phyloP scores from a whole-genome alignment of 1,140 invertebrate species.

The Papilio dardanus region DNA sequence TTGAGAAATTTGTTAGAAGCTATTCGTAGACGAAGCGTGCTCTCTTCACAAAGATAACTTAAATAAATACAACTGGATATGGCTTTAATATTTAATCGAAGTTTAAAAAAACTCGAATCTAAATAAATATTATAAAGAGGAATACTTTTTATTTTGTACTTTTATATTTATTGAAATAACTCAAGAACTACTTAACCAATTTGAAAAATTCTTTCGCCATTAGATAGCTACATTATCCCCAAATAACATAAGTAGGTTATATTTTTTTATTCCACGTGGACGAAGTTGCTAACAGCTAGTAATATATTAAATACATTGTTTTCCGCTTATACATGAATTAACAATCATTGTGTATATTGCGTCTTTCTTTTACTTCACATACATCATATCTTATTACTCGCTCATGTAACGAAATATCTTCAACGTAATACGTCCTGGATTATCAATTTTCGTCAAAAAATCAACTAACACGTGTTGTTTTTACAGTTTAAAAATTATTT shows the following conservation, averaged over 20 bases:
- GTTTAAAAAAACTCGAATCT: no score
- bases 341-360: neutral
- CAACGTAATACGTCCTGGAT: neutral
- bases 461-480: neutral
- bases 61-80: neutral
- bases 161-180: no score
- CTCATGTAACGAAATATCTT: neutral
- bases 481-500: neutral
- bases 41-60: neutral
- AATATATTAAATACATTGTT: no score
- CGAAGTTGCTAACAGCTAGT: no score
- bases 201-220: no score
- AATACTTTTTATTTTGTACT: no score
- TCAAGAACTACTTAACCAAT: no score
- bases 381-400: neutral
- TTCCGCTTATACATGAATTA: no score
- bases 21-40: conserved; percentile 28
- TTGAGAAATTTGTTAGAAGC: conserved; percentile 25
- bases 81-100: neutral
- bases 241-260: neutral
- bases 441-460: neutral
- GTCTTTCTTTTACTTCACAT: neutral
- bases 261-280: neutral
- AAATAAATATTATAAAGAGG: no score
- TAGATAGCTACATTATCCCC: no score